Conservation (phyloP, 2,113 vertebrate genomes). For the Camarhynchus parvulus region DNA sequence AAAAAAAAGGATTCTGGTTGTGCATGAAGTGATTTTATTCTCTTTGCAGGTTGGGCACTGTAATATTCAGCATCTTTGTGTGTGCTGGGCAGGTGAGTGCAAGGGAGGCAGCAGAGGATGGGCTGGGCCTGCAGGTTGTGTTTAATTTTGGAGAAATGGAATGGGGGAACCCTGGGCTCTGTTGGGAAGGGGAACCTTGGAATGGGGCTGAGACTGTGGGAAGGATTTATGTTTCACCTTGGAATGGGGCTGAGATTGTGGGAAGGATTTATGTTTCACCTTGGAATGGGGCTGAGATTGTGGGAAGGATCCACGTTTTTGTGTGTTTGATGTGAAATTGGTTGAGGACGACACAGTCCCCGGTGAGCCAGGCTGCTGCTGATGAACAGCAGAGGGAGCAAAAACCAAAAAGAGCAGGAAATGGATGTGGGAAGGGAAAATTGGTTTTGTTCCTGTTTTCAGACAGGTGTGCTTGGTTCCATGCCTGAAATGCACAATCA, state of each 20-base stretch:
- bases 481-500: accelerated
- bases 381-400: neutral
- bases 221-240: neutral
- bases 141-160: neutral
- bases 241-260: neutral
- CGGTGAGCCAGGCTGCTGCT: accelerated
- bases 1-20: too few relatives aligned
- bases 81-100: slow-evolving; percentile 90
- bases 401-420: neutral
- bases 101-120: neutral
- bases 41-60: slow-evolving; percentile 84
- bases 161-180: neutral
- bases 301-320: too few relatives aligned
- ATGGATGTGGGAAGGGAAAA: neutral
- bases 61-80: slow-evolving; percentile 92
- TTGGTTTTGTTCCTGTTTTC: neutral
- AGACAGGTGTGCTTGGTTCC: neutral
- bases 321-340: neutral
- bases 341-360: accelerated
- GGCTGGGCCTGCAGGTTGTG: neutral
- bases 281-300: neutral
- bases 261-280: neutral
- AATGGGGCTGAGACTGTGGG: neutral
- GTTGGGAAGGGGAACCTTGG: neutral
- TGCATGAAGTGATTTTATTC: neutral